Conservation (phyloP, 2,888 invertebrate genomes). For the Biston betularia region DNA sequence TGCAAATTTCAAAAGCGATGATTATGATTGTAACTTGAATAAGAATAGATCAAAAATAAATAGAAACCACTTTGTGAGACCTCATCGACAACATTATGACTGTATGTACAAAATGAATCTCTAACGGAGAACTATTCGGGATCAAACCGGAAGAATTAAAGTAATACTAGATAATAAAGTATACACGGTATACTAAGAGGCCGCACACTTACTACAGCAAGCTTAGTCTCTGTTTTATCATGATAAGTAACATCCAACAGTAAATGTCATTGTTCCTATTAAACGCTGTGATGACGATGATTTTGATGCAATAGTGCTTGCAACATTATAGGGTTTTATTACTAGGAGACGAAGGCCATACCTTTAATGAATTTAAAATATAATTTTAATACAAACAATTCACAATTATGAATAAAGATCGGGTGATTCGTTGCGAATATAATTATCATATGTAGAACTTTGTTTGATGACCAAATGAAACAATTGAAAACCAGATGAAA, state of each 20-base stretch:
- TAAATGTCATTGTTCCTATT: slow-evolving; percentile 18
- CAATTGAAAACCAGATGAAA: too few species aligned
- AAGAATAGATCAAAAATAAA: too few species aligned
- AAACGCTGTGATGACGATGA: slow-evolving; percentile 1
- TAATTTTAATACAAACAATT: too few species aligned
- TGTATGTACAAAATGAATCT: not conserved
- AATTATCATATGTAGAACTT: too few species aligned
- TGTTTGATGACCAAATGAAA: too few species aligned
- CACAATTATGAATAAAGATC: not conserved
- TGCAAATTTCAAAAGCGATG: not conserved
- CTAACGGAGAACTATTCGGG: not conserved
- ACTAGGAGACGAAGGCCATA: not conserved
- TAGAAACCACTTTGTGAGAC: not conserved
- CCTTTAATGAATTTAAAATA: not conserved
- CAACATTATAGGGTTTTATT: slow-evolving; percentile 1
- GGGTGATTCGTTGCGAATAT: too few species aligned
- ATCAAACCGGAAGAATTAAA: not conserved
- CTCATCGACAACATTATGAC: too few species aligned
- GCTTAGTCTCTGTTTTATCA: slow-evolving; percentile 1
- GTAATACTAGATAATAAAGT: not conserved
- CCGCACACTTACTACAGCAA: not conserved
- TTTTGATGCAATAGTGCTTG: slow-evolving; percentile 3
- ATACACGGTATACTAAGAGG: not conserved
- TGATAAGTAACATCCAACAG: not conserved
- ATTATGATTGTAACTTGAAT: too few species aligned